Evolutionary conservation across 2,888 invertebrate genomes (phyloP).

Genomic region (Trichogramma evanescens): DNA sequence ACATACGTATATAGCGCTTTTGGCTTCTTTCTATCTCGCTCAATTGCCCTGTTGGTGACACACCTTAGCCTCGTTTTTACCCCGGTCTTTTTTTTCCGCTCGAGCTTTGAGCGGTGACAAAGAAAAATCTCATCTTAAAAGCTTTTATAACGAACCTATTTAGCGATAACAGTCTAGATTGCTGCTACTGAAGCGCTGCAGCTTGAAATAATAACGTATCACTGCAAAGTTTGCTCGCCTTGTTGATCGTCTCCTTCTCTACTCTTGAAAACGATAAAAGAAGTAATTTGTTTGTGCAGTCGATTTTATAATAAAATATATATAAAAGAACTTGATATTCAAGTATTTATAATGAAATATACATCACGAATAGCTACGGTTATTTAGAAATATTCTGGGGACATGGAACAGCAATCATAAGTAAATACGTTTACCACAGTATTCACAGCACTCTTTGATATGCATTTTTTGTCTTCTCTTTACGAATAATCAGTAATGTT

Average conservation of each 20-base stretch:
- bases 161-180: constrained; percentile 14
- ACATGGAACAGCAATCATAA: too few species aligned
- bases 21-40: not conserved
- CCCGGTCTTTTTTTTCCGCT: constrained; percentile 2
- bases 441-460: too few species aligned
- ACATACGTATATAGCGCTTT: constrained; percentile 1
- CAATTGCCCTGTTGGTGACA: constrained; percentile 1
- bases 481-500: too few species aligned
- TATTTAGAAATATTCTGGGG: too few species aligned
- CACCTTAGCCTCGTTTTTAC: not conserved
- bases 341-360: too few species aligned
- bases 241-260: not conserved
- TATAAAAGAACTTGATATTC: too few species aligned
- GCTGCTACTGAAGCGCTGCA: not conserved
- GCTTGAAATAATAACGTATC: constrained; percentile 19
- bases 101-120: constrained; percentile 18
- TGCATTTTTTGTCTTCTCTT: too few species aligned
- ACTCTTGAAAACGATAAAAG: too few species aligned
- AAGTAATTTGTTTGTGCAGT: too few species aligned
- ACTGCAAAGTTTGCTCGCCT: not conserved
- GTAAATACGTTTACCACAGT: too few species aligned
- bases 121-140: constrained; percentile 22
- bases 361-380: too few species aligned
- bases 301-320: too few species aligned
- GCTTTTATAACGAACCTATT: constrained; percentile 22